Evolutionary conservation across 2,888 invertebrate genomes (phyloP), one percentile per base, ranked within the genome.

Genomic region (Ellobium chinense): DNA sequence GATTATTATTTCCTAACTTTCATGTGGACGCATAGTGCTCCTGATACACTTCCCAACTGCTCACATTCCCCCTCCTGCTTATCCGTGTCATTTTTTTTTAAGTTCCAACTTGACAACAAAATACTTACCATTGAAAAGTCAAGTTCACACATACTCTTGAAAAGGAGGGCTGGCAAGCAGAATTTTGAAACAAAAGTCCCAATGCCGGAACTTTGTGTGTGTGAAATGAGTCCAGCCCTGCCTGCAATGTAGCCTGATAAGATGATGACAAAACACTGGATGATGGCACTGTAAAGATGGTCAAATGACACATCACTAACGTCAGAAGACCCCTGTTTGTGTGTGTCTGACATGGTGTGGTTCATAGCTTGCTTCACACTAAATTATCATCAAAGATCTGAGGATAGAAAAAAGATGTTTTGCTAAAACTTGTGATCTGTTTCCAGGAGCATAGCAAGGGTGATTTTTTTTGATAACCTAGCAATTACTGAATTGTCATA

Each of bases 171-270:
- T 58, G 99, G 99, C 82, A 99, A 93, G 24, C 98, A 96, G 94
- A 99, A 98, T 58, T 97, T 97, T 21, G 97, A 97, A 3, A 98
- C 97, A 94, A 98, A 98, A 76, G 96, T 96, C 80, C 96, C 97
- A 85, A 99, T 95, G 27, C 98, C 98, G 78, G 87, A 85, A 3
- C 88, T 87, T 75, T 93, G 91, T 4, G 87, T 65, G 5, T 80
- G 68, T 4, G 89, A 86, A 60, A 93, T 88, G 27, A 91, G 79
- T 37, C 87, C 85, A 1, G 85, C 84, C n/a, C 91, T 80, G 5
- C 91, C 91, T 9, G 92, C 94, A 5, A 92, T 83, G 78, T 92
- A 93, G 5, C 93, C 92, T 7, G 86, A 82, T 5, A 91, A 75
- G 5, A 93, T 92, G 68, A 92, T 88, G 63, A 96, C 96, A 93